Percentiles rank a stretch among this genome's conserved stretches.
Conservation (phyloP, 2,113 vertebrate species). For the Anas platyrhynchos region DNA sequence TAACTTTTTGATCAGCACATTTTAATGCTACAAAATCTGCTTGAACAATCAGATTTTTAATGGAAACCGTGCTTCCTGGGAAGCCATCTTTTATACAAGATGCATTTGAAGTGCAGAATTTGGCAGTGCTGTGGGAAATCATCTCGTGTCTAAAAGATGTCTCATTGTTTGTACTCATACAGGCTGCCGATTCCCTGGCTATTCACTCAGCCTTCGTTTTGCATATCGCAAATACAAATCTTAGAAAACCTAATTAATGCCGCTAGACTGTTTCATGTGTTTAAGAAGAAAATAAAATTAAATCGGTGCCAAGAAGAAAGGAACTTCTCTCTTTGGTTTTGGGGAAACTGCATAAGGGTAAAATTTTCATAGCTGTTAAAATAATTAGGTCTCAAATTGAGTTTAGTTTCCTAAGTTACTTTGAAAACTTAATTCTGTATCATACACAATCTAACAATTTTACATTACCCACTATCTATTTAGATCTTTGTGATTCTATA, state of each 20-base stretch:
- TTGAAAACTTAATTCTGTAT: not conserved
- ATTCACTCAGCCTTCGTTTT: not conserved
- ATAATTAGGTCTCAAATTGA: slow-evolving; percentile 40
- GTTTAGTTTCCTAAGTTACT: not conserved
- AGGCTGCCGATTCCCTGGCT: not conserved
- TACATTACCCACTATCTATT: not conserved
- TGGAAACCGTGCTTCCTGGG: not conserved
- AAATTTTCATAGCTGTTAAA: not conserved
- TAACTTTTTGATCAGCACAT: not conserved
- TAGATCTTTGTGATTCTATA: not conserved
- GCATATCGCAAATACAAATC: not conserved
- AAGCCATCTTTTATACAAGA: not conserved
- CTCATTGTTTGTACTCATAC: not conserved
- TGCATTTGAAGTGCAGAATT: not conserved
- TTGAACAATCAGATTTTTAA: not conserved
- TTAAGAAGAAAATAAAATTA: not conserved
- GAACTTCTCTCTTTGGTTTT: slow-evolving; percentile 5
- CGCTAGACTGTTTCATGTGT: not conserved
- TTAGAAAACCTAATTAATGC: not conserved
- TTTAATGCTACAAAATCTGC: not conserved
- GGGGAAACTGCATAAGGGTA: not conserved
- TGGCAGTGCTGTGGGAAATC: not conserved
- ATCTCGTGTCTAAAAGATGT: not conserved
- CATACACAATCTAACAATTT: not conserved
- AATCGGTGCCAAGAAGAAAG: not conserved